Evolutionary conservation across 1,140 invertebrate genomes (phyloP).

Genomic region (Heliconius nattereri): DNA sequence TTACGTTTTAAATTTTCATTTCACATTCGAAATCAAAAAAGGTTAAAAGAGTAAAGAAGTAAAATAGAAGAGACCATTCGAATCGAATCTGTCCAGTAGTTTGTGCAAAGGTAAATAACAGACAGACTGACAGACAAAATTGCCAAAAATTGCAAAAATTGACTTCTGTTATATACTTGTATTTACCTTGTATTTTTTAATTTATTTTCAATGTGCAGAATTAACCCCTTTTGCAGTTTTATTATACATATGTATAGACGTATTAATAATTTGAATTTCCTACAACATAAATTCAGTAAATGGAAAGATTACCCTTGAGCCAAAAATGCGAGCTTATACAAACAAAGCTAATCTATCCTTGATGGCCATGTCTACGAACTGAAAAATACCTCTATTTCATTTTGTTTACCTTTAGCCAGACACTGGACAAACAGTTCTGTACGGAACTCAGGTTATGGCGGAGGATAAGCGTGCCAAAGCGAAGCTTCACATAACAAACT

Average conservation of each 20-base stretch:
- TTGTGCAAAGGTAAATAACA: no score
- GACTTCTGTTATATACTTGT: neutral
- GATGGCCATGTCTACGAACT: constrained; percentile 2
- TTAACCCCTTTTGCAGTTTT: no score
- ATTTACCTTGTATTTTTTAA: neutral
- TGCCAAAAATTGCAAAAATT: no score
- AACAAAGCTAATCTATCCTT: constrained; percentile 6
- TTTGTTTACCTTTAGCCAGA: constrained; percentile 21
- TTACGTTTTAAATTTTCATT: no score
- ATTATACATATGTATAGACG: neutral
- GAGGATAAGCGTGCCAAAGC: neutral
- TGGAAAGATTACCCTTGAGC: constrained; percentile 3
- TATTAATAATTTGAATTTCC: constrained; percentile 1
- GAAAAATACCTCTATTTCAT: neutral
- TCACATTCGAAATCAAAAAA: no score
- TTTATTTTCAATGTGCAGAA: no score
- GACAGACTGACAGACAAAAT: no score
- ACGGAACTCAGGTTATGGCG: neutral
- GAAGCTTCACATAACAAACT: neutral
- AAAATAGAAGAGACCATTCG: no score
- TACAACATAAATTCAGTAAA: constrained; percentile 3
- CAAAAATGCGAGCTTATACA: neutral
- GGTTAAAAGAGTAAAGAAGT: no score
- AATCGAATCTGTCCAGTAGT: no score
- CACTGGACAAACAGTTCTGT: constrained; percentile 21